A percentile compares a stretch with the other conserved stretches of the same genome.
phyloP scores from a whole-genome alignment of 2,797 vertebrate genomes.

The Scyliorhinus canicula region DNA sequence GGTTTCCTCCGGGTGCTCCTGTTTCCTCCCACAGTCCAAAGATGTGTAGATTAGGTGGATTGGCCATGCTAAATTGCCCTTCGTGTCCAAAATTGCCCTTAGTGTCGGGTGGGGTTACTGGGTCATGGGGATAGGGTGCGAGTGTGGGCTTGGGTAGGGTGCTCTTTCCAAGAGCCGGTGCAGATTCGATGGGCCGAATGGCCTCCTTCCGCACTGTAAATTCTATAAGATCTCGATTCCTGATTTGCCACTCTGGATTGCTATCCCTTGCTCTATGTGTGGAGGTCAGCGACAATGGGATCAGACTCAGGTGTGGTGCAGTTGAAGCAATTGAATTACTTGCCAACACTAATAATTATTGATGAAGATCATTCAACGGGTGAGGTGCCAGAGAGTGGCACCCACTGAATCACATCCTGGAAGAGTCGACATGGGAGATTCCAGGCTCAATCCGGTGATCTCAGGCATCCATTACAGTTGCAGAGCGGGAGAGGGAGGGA shows the following conservation, averaged over 20 bases:
- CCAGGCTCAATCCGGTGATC: not conserved
- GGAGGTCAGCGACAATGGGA: not conserved
- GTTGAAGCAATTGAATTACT: not conserved
- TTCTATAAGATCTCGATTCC: too few species aligned
- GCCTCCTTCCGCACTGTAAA: too few species aligned
- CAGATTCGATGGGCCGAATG: too few species aligned
- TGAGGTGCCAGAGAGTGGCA: not conserved
- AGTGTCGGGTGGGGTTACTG: too few species aligned
- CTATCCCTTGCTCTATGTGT: not conserved
- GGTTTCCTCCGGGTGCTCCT: too few species aligned
- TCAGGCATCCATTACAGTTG: not conserved
- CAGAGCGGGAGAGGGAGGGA: not conserved
- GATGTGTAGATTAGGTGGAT: too few species aligned
- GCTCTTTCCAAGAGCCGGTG: too few species aligned
- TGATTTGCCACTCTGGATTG: not conserved
- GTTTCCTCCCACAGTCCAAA: too few species aligned
- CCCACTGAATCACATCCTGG: not conserved
- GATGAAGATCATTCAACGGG: not conserved
- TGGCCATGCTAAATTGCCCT: too few species aligned
- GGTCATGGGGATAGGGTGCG: too few species aligned
- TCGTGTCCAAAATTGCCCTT: too few species aligned
- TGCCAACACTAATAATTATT: not conserved
- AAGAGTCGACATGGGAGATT: not conserved
- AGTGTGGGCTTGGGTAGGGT: too few species aligned
- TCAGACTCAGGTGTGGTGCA: not conserved